Percentiles rank a stretch among this genome's conserved stretches.
Evolutionary conservation across 2,888 invertebrate species (phyloP).

Genomic region (Nomada lathburiana): DNA sequence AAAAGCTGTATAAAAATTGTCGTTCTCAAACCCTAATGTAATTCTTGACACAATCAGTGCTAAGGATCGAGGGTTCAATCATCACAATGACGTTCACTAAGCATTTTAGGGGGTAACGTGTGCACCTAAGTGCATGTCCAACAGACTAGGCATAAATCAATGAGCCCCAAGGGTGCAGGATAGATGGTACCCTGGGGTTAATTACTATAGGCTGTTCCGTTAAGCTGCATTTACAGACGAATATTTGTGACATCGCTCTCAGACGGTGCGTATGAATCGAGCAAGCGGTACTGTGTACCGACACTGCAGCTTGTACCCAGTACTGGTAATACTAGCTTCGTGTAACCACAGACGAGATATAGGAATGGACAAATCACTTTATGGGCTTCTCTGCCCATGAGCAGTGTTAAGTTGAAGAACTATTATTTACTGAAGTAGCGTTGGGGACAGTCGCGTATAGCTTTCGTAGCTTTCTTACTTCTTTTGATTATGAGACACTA

Average conservation of each 20-base stretch:
- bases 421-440: too few relatives aligned
- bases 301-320: background rate
- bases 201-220: constrained; percentile 33
- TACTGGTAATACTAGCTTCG: constrained; percentile 22
- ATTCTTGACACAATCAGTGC: background rate
- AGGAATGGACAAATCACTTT: too few relatives aligned
- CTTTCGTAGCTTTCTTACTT: too few relatives aligned
- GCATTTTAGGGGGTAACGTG: background rate
- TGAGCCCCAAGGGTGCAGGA: constrained; percentile 15
- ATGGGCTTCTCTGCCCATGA: too few relatives aligned
- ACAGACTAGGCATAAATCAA: constrained; percentile 48
- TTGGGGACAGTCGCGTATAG: too few relatives aligned
- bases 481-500: background rate
- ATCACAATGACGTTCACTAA: constrained; percentile 1
- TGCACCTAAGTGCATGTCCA: constrained; percentile 17
- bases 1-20: background rate
- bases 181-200: constrained; percentile 33
- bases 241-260: constrained; percentile 21
- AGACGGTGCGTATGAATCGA: background rate
- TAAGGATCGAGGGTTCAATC: background rate
- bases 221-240: constrained; percentile 20
- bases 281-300: constrained; percentile 16
- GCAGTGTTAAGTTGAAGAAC: too few relatives aligned
- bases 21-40: background rate
- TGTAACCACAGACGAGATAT: too few relatives aligned